phyloP scores from a whole-genome alignment of 37 sponge, comb jelly and placozoan genomes.

The Eunapius fragilis region DNA sequence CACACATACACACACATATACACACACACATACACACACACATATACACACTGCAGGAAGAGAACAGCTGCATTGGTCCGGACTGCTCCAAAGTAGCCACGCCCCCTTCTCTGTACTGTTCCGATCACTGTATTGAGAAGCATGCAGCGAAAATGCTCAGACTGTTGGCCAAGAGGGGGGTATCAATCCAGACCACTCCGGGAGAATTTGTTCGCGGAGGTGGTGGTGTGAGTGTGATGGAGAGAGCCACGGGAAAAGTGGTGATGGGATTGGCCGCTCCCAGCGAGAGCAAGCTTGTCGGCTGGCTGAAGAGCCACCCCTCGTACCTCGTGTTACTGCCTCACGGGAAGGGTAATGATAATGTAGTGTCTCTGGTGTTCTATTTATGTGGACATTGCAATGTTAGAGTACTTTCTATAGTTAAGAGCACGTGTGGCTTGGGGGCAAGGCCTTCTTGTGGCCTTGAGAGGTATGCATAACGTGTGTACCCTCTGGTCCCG shows the following conservation, averaged over 20 bases:
- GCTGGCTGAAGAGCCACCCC: slow-evolving; percentile 68
- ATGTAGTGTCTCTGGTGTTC: not conserved
- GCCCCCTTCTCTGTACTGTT: slow-evolving; percentile 59
- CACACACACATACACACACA: too few species aligned
- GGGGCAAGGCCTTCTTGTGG: too few species aligned
- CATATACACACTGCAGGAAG: slow-evolving; percentile 12
- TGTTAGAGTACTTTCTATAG: too few species aligned
- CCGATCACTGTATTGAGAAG: slow-evolving; percentile 53
- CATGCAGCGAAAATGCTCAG: slow-evolving; percentile 39
- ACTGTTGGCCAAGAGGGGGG: slow-evolving; percentile 42
- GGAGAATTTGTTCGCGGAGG: slow-evolving; percentile 45
- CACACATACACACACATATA: not conserved
- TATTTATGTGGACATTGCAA: too few species aligned
- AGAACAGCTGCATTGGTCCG: slow-evolving; percentile 51
- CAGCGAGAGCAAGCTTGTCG: slow-evolving; percentile 51
- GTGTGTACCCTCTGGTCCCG: too few species aligned
- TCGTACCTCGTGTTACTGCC: slow-evolving; percentile 67
- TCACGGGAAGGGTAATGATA: slow-evolving; percentile 5
- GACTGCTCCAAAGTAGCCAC: slow-evolving; percentile 34
- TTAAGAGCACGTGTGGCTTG: not conserved
- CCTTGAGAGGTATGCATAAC: not conserved
- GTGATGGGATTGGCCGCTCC: slow-evolving; percentile 72
- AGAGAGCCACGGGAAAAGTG: slow-evolving; percentile 65
- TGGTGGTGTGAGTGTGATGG: slow-evolving; percentile 71
- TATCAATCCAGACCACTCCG: slow-evolving; percentile 35